Percentiles rank a stretch among this genome's conserved stretches.
Conservation (phyloP, 1,140 invertebrate species). For the Drosophila trapezifrons region DNA sequence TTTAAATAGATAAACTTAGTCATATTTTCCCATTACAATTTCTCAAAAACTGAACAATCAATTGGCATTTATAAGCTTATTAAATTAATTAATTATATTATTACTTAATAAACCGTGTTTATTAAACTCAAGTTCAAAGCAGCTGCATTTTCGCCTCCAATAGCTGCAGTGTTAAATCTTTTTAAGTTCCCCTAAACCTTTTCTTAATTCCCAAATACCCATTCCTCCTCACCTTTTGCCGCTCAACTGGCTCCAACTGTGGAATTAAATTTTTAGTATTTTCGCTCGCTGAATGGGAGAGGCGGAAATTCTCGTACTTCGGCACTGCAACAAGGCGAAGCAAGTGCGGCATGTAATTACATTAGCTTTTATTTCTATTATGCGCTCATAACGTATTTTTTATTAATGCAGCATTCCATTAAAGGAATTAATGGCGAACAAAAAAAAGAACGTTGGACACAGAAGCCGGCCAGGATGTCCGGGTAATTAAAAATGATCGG, state of each 20-base stretch:
- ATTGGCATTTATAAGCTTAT: not conserved
- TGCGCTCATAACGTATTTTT: slow-evolving; percentile 73
- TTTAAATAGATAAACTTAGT: not conserved
- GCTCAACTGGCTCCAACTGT: slow-evolving; percentile 42
- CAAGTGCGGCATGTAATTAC: slow-evolving; percentile 69
- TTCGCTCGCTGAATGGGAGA: slow-evolving; percentile 20
- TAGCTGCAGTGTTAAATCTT: not conserved
- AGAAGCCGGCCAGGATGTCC: slow-evolving; percentile 1
- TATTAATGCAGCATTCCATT: slow-evolving; percentile 70
- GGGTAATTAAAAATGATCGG: slow-evolving; percentile 73
- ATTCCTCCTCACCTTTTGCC: slow-evolving; percentile 7
- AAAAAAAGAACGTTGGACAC: slow-evolving; percentile 1
- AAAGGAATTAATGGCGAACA: slow-evolving; percentile 62
- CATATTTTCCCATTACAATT: not conserved
- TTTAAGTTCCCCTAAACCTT: not conserved
- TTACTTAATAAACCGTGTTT: not conserved
- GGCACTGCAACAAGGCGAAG: slow-evolving; percentile 43
- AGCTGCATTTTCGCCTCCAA: not conserved
- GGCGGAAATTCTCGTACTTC: slow-evolving; percentile 30
- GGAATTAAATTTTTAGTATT: slow-evolving; percentile 64
- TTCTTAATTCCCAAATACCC: slow-evolving; percentile 17
- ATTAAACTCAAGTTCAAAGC: not conserved
- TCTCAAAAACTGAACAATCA: not conserved
- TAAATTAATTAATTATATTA: not conserved
- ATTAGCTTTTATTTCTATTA: slow-evolving; percentile 81